These are phyloP conservation scores for Macropus fuliginosus DNA, from an alignment of 2,797 vertebrate species.

Conservation along the genomic window DNA sequence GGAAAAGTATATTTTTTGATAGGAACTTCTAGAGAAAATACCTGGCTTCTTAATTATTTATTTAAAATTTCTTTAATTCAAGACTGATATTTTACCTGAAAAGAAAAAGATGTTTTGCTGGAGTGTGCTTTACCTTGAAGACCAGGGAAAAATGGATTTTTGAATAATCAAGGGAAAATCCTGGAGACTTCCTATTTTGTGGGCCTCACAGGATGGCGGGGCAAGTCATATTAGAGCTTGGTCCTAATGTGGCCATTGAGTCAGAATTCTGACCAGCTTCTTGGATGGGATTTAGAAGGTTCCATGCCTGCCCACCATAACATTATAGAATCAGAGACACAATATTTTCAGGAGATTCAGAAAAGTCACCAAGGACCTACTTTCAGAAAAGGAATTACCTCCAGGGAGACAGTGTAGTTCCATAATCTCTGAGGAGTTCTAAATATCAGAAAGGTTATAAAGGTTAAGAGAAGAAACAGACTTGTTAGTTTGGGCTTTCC, in stretches of 20 bases:
- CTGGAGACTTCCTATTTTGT: neutral
- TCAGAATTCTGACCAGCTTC: neutral
- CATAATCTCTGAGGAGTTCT: neutral
- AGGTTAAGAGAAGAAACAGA: neutral
- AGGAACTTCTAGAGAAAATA: neutral
- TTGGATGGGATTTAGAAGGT: neutral
- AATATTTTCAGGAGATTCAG: neutral
- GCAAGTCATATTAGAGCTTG: neutral
- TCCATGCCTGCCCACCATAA: neutral
- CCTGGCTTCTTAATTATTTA: no score
- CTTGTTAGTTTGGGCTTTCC: neutral
- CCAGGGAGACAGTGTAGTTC: neutral
- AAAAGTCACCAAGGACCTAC: neutral
- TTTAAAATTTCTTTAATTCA: neutral
- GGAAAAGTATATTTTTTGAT: neutral
- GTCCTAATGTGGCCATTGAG: neutral
- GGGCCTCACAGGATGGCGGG: neutral
- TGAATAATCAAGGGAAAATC: neutral
- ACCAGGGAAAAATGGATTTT: neutral
- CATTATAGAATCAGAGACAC: neutral
- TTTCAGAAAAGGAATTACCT: neutral
- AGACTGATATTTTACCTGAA: neutral
- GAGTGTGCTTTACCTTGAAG: neutral
- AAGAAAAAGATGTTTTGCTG: neutral
- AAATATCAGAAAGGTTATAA: neutral